A percentile compares a stretch with the other conserved stretches of the same genome.
Conservation (phyloP, 2,888 invertebrate genomes). For the Himalopsyche japonica region DNA sequence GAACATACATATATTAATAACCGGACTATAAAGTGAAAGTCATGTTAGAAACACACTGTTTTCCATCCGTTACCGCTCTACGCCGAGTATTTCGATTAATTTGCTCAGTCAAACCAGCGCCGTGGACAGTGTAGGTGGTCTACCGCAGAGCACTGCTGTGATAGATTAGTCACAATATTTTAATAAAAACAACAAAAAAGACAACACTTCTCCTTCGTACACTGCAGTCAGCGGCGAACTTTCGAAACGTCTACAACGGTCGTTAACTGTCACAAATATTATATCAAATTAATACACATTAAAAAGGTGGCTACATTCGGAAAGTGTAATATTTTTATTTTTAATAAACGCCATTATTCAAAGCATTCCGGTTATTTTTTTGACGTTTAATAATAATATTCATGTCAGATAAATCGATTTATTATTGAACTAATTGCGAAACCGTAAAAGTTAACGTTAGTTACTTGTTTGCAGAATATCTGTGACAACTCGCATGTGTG, state of each 20-base stretch:
- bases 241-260: background rate
- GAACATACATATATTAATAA: too few relatives aligned
- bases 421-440: background rate
- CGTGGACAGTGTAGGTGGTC: too few relatives aligned
- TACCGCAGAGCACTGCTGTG: too few relatives aligned
- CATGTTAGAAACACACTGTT: background rate
- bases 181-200: too few relatives aligned
- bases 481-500: background rate
- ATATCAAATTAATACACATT: background rate
- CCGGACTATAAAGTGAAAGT: background rate
- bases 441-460: background rate
- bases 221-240: background rate
- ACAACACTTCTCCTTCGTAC: background rate
- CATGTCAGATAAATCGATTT: too few relatives aligned
- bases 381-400: too few relatives aligned
- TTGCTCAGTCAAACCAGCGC: background rate
- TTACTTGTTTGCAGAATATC: background rate
- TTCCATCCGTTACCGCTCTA: background rate
- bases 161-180: too few relatives aligned
- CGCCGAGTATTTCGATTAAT: background rate
- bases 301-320: background rate
- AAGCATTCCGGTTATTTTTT: too few relatives aligned
- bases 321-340: background rate
- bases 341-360: too few relatives aligned
- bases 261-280: background rate